Conservation (phyloP, 2,888 invertebrate species). For the Campoletis raptor region DNA sequence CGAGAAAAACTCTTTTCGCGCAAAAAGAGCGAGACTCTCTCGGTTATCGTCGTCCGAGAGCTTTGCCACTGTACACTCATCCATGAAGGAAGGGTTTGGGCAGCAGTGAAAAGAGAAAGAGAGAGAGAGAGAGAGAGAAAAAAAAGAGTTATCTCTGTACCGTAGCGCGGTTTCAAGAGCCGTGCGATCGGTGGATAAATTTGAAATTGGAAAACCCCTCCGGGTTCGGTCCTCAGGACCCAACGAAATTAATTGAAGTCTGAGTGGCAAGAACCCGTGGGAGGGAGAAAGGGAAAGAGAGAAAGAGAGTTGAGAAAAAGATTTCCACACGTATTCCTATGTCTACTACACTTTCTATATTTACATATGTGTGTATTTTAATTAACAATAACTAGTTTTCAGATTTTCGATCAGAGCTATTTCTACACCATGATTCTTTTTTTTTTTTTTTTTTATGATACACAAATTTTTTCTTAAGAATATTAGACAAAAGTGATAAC, state of each 20-base stretch:
- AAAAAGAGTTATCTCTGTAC: constrained; percentile 8
- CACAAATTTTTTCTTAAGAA: neutral
- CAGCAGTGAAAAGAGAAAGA: neutral
- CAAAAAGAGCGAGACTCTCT: constrained; percentile 36
- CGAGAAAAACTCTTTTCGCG: constrained; percentile 18
- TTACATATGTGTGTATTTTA: neutral
- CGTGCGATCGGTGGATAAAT: constrained; percentile 68
- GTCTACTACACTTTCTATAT: neutral
- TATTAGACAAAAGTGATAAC: neutral
- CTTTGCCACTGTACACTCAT: constrained; percentile 22
- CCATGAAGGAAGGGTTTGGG: constrained; percentile 2
- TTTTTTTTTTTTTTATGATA: neutral
- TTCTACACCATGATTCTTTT: neutral
- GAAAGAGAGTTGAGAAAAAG: constrained; percentile 35
- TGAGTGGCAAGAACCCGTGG: constrained; percentile 75
- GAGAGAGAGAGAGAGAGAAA: neutral
- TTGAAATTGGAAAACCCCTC: constrained; percentile 78
- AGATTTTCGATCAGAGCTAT: neutral
- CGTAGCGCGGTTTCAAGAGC: constrained; percentile 59
- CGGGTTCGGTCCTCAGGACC: constrained; percentile 65
- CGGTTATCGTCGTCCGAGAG: constrained; percentile 37
- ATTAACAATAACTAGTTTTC: neutral
- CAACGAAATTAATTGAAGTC: constrained; percentile 80
- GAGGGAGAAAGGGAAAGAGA: constrained; percentile 69
- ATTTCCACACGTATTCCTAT: constrained; percentile 26